Evolutionary conservation across 1,140 invertebrate genomes (phyloP).

Genomic region (Lucilia cuprina): DNA sequence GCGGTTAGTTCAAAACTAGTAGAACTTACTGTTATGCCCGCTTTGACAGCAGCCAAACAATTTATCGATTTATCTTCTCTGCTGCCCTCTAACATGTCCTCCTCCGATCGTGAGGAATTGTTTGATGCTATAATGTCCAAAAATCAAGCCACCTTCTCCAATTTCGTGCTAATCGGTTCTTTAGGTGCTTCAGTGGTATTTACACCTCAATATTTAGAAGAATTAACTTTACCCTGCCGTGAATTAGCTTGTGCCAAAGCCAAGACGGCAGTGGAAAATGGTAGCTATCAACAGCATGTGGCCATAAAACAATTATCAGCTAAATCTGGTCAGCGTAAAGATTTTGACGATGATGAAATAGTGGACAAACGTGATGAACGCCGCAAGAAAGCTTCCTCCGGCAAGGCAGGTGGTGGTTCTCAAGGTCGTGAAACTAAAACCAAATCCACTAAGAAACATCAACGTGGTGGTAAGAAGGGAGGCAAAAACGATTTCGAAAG

Average conservation of each 20-base stretch:
- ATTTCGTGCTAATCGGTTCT: constrained; percentile 65
- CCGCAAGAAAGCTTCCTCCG: constrained; percentile 83
- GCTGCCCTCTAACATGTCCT: constrained; percentile 80
- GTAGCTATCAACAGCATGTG: constrained; percentile 71
- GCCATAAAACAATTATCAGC: constrained; percentile 68
- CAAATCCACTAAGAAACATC: constrained; percentile 87
- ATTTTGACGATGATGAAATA: constrained; percentile 63
- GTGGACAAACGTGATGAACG: constrained; percentile 85
- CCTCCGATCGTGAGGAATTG: constrained; percentile 77
- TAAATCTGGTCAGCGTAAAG: constrained; percentile 47
- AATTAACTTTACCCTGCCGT: constrained; percentile 74
- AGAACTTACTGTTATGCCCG: constrained; percentile 64
- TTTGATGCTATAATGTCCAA: constrained; percentile 71
- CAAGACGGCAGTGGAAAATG: constrained; percentile 73
- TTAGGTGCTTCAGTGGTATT: constrained; percentile 64
- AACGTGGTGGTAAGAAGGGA: constrained; percentile 64
- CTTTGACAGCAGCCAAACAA: constrained; percentile 74
- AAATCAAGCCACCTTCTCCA: constrained; percentile 62
- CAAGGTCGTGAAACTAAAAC: constrained; percentile 96
- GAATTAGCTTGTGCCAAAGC: constrained; percentile 75
- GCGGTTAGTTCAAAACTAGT: constrained; percentile 70
- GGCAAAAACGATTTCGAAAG: constrained; percentile 68
- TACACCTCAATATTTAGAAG: constrained; percentile 73
- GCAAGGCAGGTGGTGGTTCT: constrained; percentile 87
- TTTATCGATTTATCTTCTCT: constrained; percentile 82